Percentiles rank a stretch among this genome's conserved stretches.
Evolutionary conservation across 2,888 invertebrate genomes (phyloP).

Genomic region (Linnaemya vulpina): DNA sequence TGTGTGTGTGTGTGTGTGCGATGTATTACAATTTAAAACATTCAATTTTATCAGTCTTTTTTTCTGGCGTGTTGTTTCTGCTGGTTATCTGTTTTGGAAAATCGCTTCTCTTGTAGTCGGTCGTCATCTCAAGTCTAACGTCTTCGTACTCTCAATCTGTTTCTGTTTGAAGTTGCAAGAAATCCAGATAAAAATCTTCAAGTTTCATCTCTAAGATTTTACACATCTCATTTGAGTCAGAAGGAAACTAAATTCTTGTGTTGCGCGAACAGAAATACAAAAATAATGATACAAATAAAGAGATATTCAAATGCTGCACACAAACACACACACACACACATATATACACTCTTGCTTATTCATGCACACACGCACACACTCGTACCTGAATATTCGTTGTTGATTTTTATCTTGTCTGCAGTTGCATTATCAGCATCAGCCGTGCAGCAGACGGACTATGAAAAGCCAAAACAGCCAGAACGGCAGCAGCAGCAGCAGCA

Average conservation of each 20-base stretch:
- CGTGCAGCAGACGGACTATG: neutral
- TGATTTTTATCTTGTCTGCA: conserved; percentile 69
- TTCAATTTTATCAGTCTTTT: conserved; percentile 43
- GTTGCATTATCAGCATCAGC: conserved; percentile 66
- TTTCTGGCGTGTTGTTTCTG: conserved; percentile 14
- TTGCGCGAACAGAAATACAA: conserved; percentile 25
- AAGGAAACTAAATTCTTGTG: conserved; percentile 55
- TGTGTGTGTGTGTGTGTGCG: no score
- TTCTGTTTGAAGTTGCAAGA: conserved; percentile 62
- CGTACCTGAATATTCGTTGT: neutral
- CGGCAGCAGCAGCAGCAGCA: conserved; percentile 16
- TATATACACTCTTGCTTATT: neutral
- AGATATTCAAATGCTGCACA: neutral
- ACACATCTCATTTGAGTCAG: conserved; percentile 65
- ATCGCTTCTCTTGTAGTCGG: conserved; percentile 47
- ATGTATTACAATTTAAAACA: conserved; percentile 13
- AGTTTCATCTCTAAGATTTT: conserved; percentile 62
- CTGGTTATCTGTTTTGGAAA: conserved; percentile 55
- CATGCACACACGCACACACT: neutral
- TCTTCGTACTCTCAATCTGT: conserved; percentile 37
- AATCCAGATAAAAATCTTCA: conserved; percentile 67
- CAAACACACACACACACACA: neutral
- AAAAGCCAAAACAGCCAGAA: neutral
- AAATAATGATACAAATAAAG: neutral
- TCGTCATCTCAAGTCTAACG: conserved; percentile 31